Evolutionary conservation across 2,113 vertebrate genomes (phyloP).

Genomic region (Periophthalmus modestus): DNA sequence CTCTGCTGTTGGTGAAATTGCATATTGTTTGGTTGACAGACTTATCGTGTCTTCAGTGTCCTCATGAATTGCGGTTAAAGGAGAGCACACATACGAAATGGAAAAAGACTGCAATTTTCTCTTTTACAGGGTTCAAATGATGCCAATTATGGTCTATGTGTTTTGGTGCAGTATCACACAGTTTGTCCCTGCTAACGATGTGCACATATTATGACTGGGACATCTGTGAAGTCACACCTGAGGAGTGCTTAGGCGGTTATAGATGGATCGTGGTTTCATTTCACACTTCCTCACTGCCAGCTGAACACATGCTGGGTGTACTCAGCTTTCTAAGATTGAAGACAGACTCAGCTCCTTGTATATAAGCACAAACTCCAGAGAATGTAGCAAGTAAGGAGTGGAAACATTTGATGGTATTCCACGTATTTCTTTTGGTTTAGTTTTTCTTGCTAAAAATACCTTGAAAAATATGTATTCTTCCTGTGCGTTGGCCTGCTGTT

Average conservation of each 20-base stretch:
- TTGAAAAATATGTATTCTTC: no score
- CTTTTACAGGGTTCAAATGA: neutral
- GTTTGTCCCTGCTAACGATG: neutral
- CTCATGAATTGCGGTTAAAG: slow-evolving; percentile 23
- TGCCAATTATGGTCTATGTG: neutral
- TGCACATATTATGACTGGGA: neutral
- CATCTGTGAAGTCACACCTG: neutral
- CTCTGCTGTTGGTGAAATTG: no score
- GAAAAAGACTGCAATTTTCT: slow-evolving; percentile 16
- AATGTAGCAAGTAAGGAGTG: no score
- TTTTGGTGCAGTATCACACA: neutral
- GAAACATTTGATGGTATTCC: no score
- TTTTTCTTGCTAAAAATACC: no score
- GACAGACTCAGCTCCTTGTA: neutral
- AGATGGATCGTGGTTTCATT: neutral
- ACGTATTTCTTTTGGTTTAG: no score
- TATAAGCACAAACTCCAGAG: neutral
- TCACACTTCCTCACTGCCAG: neutral
- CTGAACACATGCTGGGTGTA: neutral
- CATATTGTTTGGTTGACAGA: neutral
- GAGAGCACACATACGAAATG: slow-evolving; percentile 8
- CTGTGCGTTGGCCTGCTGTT: no score
- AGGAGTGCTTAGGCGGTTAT: neutral
- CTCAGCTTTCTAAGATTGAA: neutral
- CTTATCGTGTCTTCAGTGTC: neutral